Evolutionary conservation across 1,140 invertebrate genomes (phyloP).

Genomic region (Kradibia gibbosae): DNA sequence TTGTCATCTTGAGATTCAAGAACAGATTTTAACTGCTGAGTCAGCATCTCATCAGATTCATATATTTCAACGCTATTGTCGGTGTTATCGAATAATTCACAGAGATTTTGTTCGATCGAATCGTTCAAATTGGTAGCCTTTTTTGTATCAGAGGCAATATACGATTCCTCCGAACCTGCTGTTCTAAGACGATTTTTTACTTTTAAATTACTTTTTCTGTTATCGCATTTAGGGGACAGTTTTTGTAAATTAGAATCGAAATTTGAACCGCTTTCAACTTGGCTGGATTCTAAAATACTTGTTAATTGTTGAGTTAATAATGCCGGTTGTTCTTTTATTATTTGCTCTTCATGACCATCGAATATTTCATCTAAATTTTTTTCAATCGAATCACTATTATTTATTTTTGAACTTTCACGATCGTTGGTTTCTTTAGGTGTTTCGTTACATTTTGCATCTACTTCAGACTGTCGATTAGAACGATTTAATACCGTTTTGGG

Average conservation of each 20-base stretch:
- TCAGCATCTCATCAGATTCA: conserved; percentile 50
- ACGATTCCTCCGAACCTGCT: background rate
- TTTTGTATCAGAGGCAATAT: background rate
- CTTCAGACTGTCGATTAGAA: conserved; percentile 22
- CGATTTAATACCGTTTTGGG: background rate
- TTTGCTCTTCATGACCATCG: conserved; percentile 43
- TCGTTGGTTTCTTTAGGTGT: conserved; percentile 6
- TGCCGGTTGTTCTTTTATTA: background rate
- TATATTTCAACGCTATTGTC: conserved; percentile 11
- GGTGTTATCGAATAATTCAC: conserved; percentile 56
- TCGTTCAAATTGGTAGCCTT: conserved; percentile 54
- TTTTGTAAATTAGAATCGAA: background rate
- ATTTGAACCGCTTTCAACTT: background rate
- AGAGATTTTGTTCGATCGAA: conserved; percentile 57
- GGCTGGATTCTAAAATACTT: conserved; percentile 56
- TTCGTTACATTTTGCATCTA: conserved; percentile 22
- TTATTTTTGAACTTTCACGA: conserved; percentile 7
- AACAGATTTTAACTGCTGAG: conserved; percentile 56
- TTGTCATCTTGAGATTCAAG: conserved; percentile 51
- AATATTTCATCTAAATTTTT: conserved; percentile 59
- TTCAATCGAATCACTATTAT: conserved; percentile 55
- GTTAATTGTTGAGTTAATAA: conserved; percentile 57
- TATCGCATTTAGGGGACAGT: conserved; percentile 33
- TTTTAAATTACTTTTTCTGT: background rate
- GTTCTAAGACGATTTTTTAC: conserved; percentile 1